Evolutionary conservation across 1,140 invertebrate genomes (phyloP).

Genomic region (Hyposmocoma kahamanoa): DNA sequence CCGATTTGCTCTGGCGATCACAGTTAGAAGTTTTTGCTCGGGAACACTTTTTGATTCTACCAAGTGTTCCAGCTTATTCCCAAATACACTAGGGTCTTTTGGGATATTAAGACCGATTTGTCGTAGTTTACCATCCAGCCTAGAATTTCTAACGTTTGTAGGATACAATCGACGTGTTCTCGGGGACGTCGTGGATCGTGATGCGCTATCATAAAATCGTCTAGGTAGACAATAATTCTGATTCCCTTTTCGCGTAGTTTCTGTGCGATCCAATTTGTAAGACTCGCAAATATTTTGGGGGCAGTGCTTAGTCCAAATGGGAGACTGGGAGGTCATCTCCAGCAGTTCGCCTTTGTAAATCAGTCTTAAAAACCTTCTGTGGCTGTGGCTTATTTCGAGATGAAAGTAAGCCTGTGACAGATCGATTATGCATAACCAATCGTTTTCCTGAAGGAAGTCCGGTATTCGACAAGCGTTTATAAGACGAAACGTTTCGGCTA

Average conservation of each 20-base stretch:
- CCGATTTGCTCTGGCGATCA: constrained; percentile 5
- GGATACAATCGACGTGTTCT: background rate
- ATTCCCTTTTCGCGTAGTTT: constrained; percentile 20
- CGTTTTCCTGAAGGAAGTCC: constrained; percentile 27
- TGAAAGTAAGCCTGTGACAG: constrained; percentile 50
- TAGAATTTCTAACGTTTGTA: constrained; percentile 12
- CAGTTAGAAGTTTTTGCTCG: constrained; percentile 9
- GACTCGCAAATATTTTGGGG: constrained; percentile 19
- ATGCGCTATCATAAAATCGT: constrained; percentile 18
- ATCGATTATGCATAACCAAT: constrained; percentile 23
- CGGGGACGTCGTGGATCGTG: constrained; percentile 1
- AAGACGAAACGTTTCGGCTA: constrained; percentile 24
- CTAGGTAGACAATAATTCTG: constrained; percentile 25
- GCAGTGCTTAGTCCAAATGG: constrained; percentile 23
- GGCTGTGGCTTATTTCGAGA: constrained; percentile 12
- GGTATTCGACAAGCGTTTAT: constrained; percentile 29
- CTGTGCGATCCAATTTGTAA: constrained; percentile 33
- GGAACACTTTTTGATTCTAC: constrained; percentile 24
- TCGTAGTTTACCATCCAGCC: constrained; percentile 18
- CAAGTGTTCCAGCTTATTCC: constrained; percentile 26
- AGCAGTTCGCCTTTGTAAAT: constrained; percentile 18
- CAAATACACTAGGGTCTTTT: constrained; percentile 17
- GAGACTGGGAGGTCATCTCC: constrained; percentile 23
- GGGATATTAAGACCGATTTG: constrained; percentile 12
- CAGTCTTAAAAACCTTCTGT: constrained; percentile 18